A percentile compares a stretch with the other conserved stretches of the same genome.
Conservation (phyloP, 2,797 vertebrate species). For the Austrolebias charrua region DNA sequence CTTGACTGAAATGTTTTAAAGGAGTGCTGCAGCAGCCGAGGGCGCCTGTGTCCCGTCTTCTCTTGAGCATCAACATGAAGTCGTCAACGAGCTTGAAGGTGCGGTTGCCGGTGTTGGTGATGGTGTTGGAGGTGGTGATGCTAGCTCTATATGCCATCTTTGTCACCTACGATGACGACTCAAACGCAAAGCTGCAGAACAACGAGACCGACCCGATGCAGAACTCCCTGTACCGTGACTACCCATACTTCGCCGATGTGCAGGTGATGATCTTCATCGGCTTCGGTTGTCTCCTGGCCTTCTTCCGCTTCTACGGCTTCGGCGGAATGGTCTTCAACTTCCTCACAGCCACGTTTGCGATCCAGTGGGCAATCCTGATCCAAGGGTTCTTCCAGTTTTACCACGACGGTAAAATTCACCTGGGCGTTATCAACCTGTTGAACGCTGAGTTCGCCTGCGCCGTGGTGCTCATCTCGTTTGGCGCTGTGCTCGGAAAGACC, state of each 20-base stretch:
- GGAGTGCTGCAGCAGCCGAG: background rate
- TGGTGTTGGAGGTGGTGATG: constrained; percentile 71
- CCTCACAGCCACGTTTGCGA: constrained; percentile 78
- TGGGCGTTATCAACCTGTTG: constrained; percentile 78
- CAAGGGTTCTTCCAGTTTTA: constrained; percentile 82
- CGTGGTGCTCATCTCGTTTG: constrained; percentile 81
- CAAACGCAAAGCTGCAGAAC: constrained; percentile 36
- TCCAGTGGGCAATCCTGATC: constrained; percentile 82
- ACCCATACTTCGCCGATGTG: constrained; percentile 82
- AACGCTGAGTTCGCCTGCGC: constrained; percentile 80
- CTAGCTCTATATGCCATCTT: constrained; percentile 75
- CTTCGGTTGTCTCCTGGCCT: constrained; percentile 81
- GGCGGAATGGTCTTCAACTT: constrained; percentile 83
- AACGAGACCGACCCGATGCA: constrained; percentile 64
- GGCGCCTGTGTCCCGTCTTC: constrained; percentile 2
- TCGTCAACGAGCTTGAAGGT: constrained; percentile 49
- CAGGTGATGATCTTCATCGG: constrained; percentile 85
- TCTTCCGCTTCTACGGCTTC: constrained; percentile 80
- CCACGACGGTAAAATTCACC: constrained; percentile 69
- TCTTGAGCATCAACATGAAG: constrained; percentile 50
- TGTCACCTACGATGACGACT: constrained; percentile 76
- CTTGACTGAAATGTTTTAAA: constrained; percentile 49
- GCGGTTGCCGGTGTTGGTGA: constrained; percentile 74
- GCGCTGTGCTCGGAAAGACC: constrained; percentile 81
- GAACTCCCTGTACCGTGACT: constrained; percentile 71